Conservation (phyloP, 2,797 vertebrate species). For the Eurystomus glaucurus region DNA sequence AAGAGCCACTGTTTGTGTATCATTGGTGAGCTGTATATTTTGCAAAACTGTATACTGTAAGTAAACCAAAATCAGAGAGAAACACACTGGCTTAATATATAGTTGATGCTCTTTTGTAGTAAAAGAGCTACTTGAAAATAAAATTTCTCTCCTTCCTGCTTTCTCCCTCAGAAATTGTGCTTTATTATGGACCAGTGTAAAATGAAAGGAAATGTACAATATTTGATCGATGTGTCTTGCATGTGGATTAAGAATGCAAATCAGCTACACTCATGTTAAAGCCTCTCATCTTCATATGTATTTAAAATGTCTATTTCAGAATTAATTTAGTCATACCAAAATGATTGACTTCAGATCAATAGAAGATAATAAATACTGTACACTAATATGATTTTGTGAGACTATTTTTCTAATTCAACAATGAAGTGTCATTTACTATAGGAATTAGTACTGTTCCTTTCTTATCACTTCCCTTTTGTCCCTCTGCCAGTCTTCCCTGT, state of each 20-base stretch:
- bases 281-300: slow-evolving; percentile 42
- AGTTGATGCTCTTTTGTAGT: slow-evolving; percentile 61
- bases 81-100: slow-evolving; percentile 61
- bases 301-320: slow-evolving; percentile 70
- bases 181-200: slow-evolving; percentile 47
- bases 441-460: background rate
- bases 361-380: slow-evolving; percentile 75
- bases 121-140: slow-evolving; percentile 48
- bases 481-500: background rate
- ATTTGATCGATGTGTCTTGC: slow-evolving; percentile 46
- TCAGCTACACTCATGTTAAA: slow-evolving; percentile 66
- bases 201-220: slow-evolving; percentile 41
- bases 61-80: slow-evolving; percentile 55
- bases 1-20: slow-evolving; percentile 34
- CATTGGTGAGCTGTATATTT: slow-evolving; percentile 70
- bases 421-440: background rate
- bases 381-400: slow-evolving; percentile 15
- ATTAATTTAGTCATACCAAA: slow-evolving; percentile 72
- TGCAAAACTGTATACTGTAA: slow-evolving; percentile 64
- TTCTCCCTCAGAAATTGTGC: slow-evolving; percentile 28
- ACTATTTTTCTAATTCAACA: background rate
- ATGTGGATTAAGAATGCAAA: slow-evolving; percentile 73
- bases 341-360: slow-evolving; percentile 64
- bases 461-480: background rate
- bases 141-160: background rate